Base-by-base conservation (phyloP, 2,797 vertebrate genomes). In the Coregonus sp. region DNA sequence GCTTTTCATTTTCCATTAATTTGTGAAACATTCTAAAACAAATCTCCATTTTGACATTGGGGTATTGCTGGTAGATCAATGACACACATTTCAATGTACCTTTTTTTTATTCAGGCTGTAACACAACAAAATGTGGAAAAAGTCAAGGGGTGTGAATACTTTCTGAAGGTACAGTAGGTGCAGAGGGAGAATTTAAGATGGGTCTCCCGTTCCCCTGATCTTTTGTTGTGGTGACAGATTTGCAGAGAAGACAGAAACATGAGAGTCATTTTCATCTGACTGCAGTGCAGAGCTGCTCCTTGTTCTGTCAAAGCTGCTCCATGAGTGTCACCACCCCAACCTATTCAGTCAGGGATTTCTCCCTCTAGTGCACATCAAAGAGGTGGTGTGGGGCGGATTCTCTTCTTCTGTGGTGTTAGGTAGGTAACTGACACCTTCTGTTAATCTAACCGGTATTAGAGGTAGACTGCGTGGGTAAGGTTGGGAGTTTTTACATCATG, bases 301-400 rank as follows among this genome's bases (percentile, higher is more conserved):
- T 59, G 56, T 59, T 59, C 4, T 59, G n/a, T 59, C 56, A 59
- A 59, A 59, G 29, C 31, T 2, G 31, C 31, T 16, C 4, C 65
- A 0, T 47, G 40, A 12, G 40, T 11, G 9, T 35, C 29, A 11
- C 31, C 15, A 16, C 0, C 15, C 65, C 31, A 67, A 16, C 20
- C 65, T 67, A 15, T 1, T 67, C 65, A 33, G 11, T 31, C 65
- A 67, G 31, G 31, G 65, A 67, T 67, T 67, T 67, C 65, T 67
- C 65, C 12, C 65, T 67, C 65, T 15, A 67, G 65, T 31, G 14
- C 31, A 33, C 3, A 67, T 67, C 65, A 15, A 35, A 33, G 65
- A 7, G 25, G 29, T 31, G 29, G 65, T 5, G 4, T 4, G 25
- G 61, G 25, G 63, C 20, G 9, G 25, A 31, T 66, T 66, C 14